Base-by-base conservation (phyloP, 1,140 invertebrate genomes). In the Limonius californicus region DNA sequence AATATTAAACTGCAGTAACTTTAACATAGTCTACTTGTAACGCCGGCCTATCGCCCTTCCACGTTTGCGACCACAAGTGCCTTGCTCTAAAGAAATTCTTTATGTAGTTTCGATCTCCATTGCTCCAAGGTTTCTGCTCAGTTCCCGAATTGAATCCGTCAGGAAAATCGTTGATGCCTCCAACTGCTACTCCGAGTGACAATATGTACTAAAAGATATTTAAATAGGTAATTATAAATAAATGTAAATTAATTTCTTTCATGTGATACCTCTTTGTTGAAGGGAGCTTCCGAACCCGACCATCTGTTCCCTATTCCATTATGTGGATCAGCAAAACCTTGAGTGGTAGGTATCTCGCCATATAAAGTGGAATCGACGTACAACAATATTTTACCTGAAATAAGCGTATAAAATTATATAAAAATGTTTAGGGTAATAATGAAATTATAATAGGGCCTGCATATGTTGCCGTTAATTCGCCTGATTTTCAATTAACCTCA, bases 151-250 rank as follows among this genome's bases (percentile, higher is more conserved):
- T 64, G 42, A 47, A 69, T 47, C 42, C 58, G 53, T 72, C 61
- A 9, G 70, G 70, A 60, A 72, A 72, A 54, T 66, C 62, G 30
- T 53, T 59, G 6, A 65, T 15, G 4, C 70, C 70, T 21, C 68
- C 70, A 19, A 68, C 67, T 45, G 65, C 70, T 11, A 72, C 62
- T 0, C 72, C 72, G 11, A 73, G 12, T n/a, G 66, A 64, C 8
- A 73, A 21, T 1, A 50, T 59, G 18, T 65, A 59, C 70, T 72
- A 42, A 23, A 65, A 68, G 27, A 15, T 58, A 23, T 27, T 50
- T 18, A 47, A 58, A 18, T 8, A 45, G 30, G 18, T 30, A 20
- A 32, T 43, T 53, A 45, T 53, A 3, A n/a, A n/a, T n/a, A n/a
- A n/a, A n/a, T 55, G n/a, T 45, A 45, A 45, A 4, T 6, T 45